Evolutionary conservation across 2,113 vertebrate species (phyloP).

Genomic region (Hippolais icterina): DNA sequence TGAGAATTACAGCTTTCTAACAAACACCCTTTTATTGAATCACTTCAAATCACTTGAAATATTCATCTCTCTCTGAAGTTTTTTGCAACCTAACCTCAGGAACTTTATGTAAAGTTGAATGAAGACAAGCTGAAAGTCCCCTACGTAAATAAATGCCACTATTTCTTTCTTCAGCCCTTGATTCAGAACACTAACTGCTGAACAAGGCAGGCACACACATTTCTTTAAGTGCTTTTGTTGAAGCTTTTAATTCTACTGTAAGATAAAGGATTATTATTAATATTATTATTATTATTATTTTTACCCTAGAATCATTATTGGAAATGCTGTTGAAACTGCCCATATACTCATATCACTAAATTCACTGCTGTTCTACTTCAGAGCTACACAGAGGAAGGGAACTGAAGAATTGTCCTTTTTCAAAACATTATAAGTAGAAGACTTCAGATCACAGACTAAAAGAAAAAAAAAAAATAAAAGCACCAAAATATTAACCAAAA

Average conservation of each 20-base stretch:
- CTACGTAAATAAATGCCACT: neutral
- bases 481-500: neutral
- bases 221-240: neutral
- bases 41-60: neutral
- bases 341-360: neutral
- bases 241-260: neutral
- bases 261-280: neutral
- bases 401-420: neutral
- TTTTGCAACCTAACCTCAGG: neutral
- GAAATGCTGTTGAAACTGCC: neutral
- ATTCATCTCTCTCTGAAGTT: neutral
- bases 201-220: neutral
- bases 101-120: neutral
- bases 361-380: neutral
- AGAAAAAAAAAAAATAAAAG: neutral
- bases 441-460: neutral
- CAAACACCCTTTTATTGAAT: neutral
- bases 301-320: neutral
- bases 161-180: neutral
- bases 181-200: neutral
- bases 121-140: neutral
- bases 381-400: neutral
- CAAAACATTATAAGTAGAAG: neutral
- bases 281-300: neutral
- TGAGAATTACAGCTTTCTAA: neutral